Conservation (phyloP, 2,888 invertebrate genomes). For the Busseola fusca region DNA sequence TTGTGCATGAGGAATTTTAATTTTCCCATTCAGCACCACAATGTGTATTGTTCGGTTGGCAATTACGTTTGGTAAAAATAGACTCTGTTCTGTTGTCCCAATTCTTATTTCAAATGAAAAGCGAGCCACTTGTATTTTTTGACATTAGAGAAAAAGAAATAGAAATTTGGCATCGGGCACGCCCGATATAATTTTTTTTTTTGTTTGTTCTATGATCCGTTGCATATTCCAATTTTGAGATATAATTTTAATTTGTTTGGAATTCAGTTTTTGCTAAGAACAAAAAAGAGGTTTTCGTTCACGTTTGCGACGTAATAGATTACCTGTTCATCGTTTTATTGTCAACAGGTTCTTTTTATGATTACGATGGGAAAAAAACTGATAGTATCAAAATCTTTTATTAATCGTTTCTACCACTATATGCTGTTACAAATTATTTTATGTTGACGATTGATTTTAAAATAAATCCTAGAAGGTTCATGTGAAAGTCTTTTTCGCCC, state of each 20-base stretch:
- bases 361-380: neutral
- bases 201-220: neutral
- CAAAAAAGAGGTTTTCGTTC: constrained; percentile 12
- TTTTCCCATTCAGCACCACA: constrained; percentile 60
- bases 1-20: constrained; percentile 64
- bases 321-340: constrained; percentile 20
- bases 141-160: constrained; percentile 1
- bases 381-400: neutral
- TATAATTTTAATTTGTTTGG: constrained; percentile 20
- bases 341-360: constrained; percentile 11
- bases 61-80: constrained; percentile 39
- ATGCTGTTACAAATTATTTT: neutral
- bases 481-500: constrained; percentile 15
- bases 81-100: constrained; percentile 30
- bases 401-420: neutral
- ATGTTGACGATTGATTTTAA: neutral
- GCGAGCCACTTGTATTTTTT: constrained; percentile 8
- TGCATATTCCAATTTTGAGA: constrained; percentile 1
- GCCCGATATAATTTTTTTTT: neutral
- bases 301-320: constrained; percentile 8
- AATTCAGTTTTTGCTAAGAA: neutral
- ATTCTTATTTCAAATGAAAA: constrained; percentile 42
- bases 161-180: constrained; percentile 16
- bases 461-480: constrained; percentile 1
- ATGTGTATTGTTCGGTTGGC: constrained; percentile 58